These are phyloP conservation scores for Onthophagus sagittarius DNA, from an alignment of 2,888 invertebrate species.

Conservation along the genomic window DNA sequence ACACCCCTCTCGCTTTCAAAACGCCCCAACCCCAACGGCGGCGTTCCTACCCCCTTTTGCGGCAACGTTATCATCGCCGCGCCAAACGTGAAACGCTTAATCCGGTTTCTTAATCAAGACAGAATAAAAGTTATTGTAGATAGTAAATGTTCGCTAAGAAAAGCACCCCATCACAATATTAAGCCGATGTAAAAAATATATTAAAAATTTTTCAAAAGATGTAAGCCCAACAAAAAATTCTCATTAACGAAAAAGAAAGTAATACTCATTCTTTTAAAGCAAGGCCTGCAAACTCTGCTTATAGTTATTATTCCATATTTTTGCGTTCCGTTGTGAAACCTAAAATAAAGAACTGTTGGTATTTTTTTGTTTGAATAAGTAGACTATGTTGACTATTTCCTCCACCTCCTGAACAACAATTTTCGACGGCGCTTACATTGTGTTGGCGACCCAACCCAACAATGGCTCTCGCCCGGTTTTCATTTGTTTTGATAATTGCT, in stretches of 20 bases:
- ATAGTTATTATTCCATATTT: too few relatives aligned
- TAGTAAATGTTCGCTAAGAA: neutral
- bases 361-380: neutral
- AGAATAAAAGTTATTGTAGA: neutral
- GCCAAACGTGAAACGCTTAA: neutral
- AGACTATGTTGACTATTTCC: neutral
- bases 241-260: too few relatives aligned
- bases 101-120: neutral
- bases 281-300: too few relatives aligned
- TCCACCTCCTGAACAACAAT: neutral
- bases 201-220: too few relatives aligned
- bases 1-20: neutral
- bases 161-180: too few relatives aligned
- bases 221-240: too few relatives aligned
- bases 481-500: slow-evolving; percentile 12
- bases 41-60: neutral
- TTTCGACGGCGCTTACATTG: neutral
- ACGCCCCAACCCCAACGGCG: neutral
- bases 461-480: slow-evolving; percentile 1
- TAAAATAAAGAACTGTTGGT: neutral
- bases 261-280: too few relatives aligned
- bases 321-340: too few relatives aligned
- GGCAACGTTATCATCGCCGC: neutral
- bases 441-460: neutral
- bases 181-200: too few relatives aligned